These are phyloP conservation scores for Myotis myotis DNA, from an alignment of 2,797 vertebrate genomes.

Conservation along the genomic window DNA sequence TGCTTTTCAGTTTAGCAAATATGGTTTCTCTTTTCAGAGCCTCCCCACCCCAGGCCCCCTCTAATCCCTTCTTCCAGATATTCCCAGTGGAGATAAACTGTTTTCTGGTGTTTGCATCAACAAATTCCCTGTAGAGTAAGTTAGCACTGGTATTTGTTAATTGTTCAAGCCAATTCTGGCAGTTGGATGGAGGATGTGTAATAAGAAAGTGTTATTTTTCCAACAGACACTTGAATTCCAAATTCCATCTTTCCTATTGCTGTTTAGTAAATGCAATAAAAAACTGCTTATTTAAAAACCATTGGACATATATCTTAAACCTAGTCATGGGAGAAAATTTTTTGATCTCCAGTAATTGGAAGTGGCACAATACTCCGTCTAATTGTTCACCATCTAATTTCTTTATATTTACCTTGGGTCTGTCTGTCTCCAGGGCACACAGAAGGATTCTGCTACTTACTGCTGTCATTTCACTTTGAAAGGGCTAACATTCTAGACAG, in stretches of 20 bases:
- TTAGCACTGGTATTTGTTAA: constrained; percentile 47
- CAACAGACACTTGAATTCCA: constrained; percentile 25
- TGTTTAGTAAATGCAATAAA: constrained; percentile 18
- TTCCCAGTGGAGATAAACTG: constrained; percentile 57
- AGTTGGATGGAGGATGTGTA: neutral
- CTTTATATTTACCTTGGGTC: neutral
- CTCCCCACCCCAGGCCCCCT: neutral
- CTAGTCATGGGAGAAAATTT: neutral
- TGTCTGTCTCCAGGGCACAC: neutral
- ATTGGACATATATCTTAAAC: neutral
- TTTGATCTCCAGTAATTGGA: neutral
- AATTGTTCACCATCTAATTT: neutral
- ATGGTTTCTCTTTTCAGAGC: neutral
- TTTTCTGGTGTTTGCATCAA: constrained; percentile 64
- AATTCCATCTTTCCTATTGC: neutral
- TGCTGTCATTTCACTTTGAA: neutral
- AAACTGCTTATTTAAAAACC: constrained; percentile 45
- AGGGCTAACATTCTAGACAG: neutral
- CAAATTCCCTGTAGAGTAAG: constrained; percentile 24
- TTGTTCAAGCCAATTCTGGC: constrained; percentile 34
- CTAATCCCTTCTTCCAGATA: constrained; percentile 56
- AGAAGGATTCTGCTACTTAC: neutral
- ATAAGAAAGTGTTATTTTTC: constrained; percentile 30
- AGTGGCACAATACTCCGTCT: neutral
- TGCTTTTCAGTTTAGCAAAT: constrained; percentile 70